Evolutionary conservation across 2,888 invertebrate genomes (phyloP), one percentile per base, ranked within the genome.

Genomic region (Adelphocoris suturalis): DNA sequence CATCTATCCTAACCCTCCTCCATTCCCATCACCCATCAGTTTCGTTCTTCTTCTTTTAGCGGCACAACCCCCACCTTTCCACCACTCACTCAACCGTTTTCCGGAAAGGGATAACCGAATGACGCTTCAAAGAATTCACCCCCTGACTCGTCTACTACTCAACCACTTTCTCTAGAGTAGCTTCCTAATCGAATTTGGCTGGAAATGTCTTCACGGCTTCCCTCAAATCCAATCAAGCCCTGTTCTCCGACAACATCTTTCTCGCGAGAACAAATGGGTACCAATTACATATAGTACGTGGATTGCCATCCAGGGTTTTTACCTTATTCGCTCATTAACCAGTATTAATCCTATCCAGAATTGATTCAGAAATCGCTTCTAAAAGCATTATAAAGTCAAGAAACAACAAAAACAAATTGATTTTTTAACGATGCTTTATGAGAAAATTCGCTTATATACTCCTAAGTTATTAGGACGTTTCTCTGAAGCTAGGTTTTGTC

Each of bases 131-230:
- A 68, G 68, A 68, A 68, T 68, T 23, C 68, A 23, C 68, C 68
- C 68, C 68, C 57, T 23, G 68, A 5, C 11, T 23, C 19, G 68
- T 68, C 68, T 68, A 68, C 68, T 27, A 27, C 68, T 27, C 78
- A 19, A 78, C 78, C 78, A 78, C 37, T 78, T 61, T 85, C 85
- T 57, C 55, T n/a, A 61, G 85, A 85, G 85, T 85, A 57, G 85
- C 85, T 55, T 55, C 47, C 61, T 85, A 85, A 85, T 85, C 85
- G 85, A 85, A 85, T 85, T 85, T 55, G 85, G 85, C 28, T 61
- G 61, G 85, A 85, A 85, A 85, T 57, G 85, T 61, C 85, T 85
- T 61, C 85, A 85, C 85, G 85, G 85, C 85, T 85, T 85, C 27
- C 57, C 85, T 85, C 85, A 85, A 61, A 85, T 85, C 85, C 46